Conservation (phyloP, 1,140 invertebrate genomes). For the Lordiphosa collinella region DNA sequence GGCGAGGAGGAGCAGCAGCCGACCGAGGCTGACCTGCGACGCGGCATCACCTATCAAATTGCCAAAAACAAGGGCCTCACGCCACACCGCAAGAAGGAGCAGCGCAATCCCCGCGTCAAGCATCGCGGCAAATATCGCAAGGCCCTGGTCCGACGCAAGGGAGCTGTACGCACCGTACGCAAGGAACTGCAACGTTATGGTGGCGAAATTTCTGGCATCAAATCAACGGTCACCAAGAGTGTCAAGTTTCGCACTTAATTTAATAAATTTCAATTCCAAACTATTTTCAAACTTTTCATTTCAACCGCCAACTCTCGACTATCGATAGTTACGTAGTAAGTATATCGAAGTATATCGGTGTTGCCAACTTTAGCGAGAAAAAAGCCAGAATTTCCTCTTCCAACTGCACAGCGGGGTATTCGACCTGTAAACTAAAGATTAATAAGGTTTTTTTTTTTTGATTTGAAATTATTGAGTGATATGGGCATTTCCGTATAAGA, state of each 20-base stretch:
- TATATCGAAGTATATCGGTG: too few relatives aligned
- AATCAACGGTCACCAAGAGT: slow-evolving; percentile 90
- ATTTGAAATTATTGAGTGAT: too few relatives aligned
- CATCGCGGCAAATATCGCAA: slow-evolving; percentile 94
- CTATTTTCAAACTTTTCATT: too few relatives aligned
- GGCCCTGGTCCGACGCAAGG: slow-evolving; percentile 93
- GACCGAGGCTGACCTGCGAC: slow-evolving; percentile 81
- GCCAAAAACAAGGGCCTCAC: slow-evolving; percentile 97
- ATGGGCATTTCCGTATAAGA: too few relatives aligned
- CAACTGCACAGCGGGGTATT: too few relatives aligned
- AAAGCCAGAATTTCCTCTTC: too few relatives aligned
- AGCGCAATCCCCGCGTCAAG: slow-evolving; percentile 95
- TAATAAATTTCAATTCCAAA: too few relatives aligned
- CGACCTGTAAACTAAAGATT: too few relatives aligned
- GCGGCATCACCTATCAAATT: slow-evolving; percentile 95
- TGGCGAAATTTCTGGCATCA: slow-evolving; percentile 96
- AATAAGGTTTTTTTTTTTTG: too few relatives aligned
- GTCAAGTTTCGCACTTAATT: slow-evolving; percentile 90
- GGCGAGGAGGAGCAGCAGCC: slow-evolving; percentile 59
- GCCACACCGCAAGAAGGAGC: slow-evolving; percentile 92
- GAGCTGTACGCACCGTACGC: slow-evolving; percentile 89
- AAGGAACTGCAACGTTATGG: slow-evolving; percentile 89
- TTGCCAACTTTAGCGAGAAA: too few relatives aligned
- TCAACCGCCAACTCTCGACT: too few relatives aligned
- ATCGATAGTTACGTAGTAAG: too few relatives aligned